Conservation (phyloP, 2,797 vertebrate species). For the Botia almorhae region DNA sequence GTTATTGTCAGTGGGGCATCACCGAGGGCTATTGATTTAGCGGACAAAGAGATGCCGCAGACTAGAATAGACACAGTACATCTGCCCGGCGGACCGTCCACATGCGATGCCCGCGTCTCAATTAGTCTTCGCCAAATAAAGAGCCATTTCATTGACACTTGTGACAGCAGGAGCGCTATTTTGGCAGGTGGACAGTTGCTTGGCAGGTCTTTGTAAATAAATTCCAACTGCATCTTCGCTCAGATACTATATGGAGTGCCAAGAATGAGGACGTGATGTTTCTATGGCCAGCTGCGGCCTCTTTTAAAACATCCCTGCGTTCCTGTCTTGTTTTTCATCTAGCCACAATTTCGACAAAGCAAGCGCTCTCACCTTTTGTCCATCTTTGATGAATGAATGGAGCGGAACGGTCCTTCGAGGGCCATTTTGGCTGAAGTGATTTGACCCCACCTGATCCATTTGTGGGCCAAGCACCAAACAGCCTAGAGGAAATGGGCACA, state of each 20-base stretch:
- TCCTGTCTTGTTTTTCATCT: constrained; percentile 5
- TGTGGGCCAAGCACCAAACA: constrained; percentile 64
- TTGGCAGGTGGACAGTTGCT: constrained; percentile 74
- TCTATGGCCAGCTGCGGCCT: constrained; percentile 52
- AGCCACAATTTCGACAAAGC: constrained; percentile 52
- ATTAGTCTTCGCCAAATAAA: constrained; percentile 53
- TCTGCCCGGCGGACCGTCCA: constrained; percentile 52
- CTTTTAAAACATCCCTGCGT: constrained; percentile 51
- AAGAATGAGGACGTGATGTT: constrained; percentile 57
- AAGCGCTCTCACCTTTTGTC: constrained; percentile 55
- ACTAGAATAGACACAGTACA: constrained; percentile 24
- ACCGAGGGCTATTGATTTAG: constrained; percentile 60
- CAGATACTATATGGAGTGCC: constrained; percentile 71
- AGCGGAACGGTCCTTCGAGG: constrained; percentile 45
- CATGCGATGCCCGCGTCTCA: constrained; percentile 69
- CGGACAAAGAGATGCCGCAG: constrained; percentile 53
- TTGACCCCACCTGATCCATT: constrained; percentile 67
- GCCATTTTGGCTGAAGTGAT: constrained; percentile 64
- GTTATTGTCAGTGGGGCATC: constrained; percentile 52
- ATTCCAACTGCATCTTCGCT: constrained; percentile 77
- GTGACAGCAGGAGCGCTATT: constrained; percentile 68
- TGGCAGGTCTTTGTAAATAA: constrained; percentile 68
- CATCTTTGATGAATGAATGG: constrained; percentile 61
- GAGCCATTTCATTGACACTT: constrained; percentile 73
- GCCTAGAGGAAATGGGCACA: constrained; percentile 59